These are phyloP conservation scores for Amphipoea lucens DNA, from an alignment of 2,888 invertebrate species.

Conservation along the genomic window DNA sequence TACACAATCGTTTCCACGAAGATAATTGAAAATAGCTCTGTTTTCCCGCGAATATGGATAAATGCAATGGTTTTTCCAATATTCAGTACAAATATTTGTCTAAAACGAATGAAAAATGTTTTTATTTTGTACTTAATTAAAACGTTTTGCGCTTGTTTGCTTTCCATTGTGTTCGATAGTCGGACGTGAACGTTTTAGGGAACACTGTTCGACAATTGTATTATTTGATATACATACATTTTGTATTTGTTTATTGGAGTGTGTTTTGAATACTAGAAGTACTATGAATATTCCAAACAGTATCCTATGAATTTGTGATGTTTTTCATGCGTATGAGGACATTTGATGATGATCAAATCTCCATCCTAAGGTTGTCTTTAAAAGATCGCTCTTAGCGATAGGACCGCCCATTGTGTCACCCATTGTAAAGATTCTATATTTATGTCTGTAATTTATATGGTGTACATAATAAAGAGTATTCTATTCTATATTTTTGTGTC, in stretches of 20 bases:
- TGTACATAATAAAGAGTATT: too few species aligned
- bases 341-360: neutral
- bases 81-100: constrained; percentile 46
- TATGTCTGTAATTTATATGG: too few species aligned
- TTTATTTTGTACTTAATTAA: constrained; percentile 49
- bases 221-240: constrained; percentile 11
- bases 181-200: constrained; percentile 32
- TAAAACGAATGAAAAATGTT: constrained; percentile 31
- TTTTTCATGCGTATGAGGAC: neutral
- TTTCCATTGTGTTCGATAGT: constrained; percentile 27
- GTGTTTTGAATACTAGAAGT: constrained; percentile 6
- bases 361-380: too few species aligned
- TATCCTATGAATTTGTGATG: neutral
- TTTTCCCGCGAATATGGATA: constrained; percentile 27
- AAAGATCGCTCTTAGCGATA: too few species aligned
- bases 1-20: neutral
- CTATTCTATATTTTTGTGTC: neutral
- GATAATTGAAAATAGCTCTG: constrained; percentile 19
- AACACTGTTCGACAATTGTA: constrained; percentile 12
- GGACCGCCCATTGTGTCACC: too few species aligned
- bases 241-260: constrained; percentile 1
- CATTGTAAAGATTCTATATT: too few species aligned
- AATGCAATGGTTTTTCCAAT: constrained; percentile 44
- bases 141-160: constrained; percentile 46
- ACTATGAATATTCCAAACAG: neutral